Conservation (phyloP, 2,797 vertebrate genomes). For the Gymnopithys bicolor region DNA sequence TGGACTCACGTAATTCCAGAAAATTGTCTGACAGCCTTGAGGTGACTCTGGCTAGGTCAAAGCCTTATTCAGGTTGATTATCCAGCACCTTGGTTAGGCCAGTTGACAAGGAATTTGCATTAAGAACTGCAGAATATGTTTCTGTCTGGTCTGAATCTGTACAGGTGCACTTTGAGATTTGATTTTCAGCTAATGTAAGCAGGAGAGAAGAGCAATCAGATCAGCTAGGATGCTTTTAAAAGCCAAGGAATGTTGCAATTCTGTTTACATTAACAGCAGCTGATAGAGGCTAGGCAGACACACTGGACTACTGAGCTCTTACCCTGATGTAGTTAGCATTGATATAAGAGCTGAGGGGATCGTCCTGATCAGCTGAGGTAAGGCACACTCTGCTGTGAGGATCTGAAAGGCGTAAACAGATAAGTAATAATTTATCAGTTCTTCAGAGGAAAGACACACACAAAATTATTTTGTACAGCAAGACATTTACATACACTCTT, state of each 20-base stretch:
- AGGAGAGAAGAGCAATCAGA: not conserved
- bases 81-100: not conserved
- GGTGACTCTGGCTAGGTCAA: not conserved
- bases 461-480: not conserved
- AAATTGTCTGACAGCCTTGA: not conserved
- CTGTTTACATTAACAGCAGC: not conserved
- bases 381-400: constrained; percentile 97
- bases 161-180: not conserved
- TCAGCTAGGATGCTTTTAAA: not conserved
- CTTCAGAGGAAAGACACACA: not conserved
- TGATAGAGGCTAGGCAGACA: not conserved
- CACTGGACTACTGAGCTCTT: constrained; percentile 50
- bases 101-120: not conserved
- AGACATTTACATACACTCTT: not conserved
- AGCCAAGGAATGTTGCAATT: not conserved
- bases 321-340: constrained; percentile 98
- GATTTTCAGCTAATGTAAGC: not conserved
- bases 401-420: constrained; percentile 80
- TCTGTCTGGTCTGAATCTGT: not conserved
- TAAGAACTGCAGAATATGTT: not conserved
- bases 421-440: not conserved
- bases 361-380: constrained; percentile 88
- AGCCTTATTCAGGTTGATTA: not conserved
- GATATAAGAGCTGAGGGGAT: constrained; percentile 96
- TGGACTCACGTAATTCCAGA: not conserved